A percentile compares a stretch with the other conserved stretches of the same genome.
These are phyloP conservation scores for Carpatolechia fugitivella DNA, from an alignment of 2,888 invertebrate species.

Conservation along the genomic window DNA sequence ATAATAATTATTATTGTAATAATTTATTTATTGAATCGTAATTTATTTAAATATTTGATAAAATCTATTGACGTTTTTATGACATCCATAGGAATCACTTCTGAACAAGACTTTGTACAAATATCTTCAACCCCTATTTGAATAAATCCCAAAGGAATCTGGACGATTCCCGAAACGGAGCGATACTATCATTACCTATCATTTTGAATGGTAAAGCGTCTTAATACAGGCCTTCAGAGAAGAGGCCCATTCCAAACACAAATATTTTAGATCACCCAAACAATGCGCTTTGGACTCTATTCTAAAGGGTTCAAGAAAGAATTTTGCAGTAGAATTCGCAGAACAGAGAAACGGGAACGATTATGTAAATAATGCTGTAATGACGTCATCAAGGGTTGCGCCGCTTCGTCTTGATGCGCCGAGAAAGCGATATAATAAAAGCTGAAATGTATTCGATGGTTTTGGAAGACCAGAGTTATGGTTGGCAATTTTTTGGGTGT, in stretches of 20 bases:
- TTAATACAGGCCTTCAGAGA: slow-evolving; percentile 43
- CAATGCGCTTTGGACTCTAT: slow-evolving; percentile 28
- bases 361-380: slow-evolving; percentile 66
- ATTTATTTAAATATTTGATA: not conserved
- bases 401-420: slow-evolving; percentile 51
- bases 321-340: slow-evolving; percentile 25
- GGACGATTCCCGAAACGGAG: slow-evolving; percentile 16
- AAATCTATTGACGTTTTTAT: not conserved
- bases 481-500: slow-evolving; percentile 28
- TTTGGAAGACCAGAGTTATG: slow-evolving; percentile 28
- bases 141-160: slow-evolving; percentile 14
- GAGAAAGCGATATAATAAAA: slow-evolving; percentile 54
- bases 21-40: too few relatives aligned
- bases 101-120: not conserved
- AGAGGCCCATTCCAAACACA: slow-evolving; percentile 33
- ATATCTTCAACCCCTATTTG: slow-evolving; percentile 5
- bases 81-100: not conserved
- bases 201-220: slow-evolving; percentile 49
- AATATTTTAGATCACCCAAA: slow-evolving; percentile 28
- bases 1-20: too few relatives aligned
- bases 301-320: slow-evolving; percentile 24
- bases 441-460: slow-evolving; percentile 42
- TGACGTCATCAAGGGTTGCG: slow-evolving; percentile 60
- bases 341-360: slow-evolving; percentile 40
- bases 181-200: slow-evolving; percentile 39